A percentile compares a stretch with the other conserved stretches of the same genome.
Evolutionary conservation across 1,140 invertebrate genomes (phyloP).

Genomic region (Heliothis subflexa): DNA sequence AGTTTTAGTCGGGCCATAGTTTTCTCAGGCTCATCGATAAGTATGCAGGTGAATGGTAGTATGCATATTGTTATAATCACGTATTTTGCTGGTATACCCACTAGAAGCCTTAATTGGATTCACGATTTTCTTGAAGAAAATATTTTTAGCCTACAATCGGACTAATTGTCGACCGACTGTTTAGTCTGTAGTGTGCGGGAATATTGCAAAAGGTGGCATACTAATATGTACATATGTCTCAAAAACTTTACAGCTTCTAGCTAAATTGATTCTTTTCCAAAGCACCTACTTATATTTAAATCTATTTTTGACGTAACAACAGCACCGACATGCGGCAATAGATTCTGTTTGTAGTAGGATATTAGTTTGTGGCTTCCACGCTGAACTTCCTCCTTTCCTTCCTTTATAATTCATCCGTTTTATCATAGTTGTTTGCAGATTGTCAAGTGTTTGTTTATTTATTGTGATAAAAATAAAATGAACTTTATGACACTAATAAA

Average conservation of each 20-base stretch:
- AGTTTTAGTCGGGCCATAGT: too few species aligned
- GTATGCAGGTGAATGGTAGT: too few species aligned
- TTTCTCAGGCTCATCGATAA: too few species aligned
- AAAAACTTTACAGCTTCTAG: background rate
- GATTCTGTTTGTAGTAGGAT: slow-evolving; percentile 2
- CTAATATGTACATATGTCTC: background rate
- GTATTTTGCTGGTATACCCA: too few species aligned
- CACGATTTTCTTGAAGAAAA: too few species aligned
- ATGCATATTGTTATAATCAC: too few species aligned
- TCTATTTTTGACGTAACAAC: background rate
- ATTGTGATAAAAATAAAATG: background rate
- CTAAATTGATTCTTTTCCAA: background rate
- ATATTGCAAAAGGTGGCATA: too few species aligned
- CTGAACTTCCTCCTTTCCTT: background rate
- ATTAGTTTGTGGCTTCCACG: slow-evolving; percentile 13
- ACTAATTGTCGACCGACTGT: too few species aligned
- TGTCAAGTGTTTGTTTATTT: background rate
- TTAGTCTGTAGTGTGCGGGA: too few species aligned
- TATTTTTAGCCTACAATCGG: too few species aligned
- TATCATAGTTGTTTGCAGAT: background rate
- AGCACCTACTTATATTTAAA: background rate
- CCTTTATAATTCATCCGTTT: background rate
- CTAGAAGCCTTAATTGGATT: too few species aligned
- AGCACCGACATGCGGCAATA: background rate
- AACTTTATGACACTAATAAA: background rate